Evolutionary conservation across 2,888 invertebrate species (phyloP).

Genomic region (Drosophila niveifrons): DNA sequence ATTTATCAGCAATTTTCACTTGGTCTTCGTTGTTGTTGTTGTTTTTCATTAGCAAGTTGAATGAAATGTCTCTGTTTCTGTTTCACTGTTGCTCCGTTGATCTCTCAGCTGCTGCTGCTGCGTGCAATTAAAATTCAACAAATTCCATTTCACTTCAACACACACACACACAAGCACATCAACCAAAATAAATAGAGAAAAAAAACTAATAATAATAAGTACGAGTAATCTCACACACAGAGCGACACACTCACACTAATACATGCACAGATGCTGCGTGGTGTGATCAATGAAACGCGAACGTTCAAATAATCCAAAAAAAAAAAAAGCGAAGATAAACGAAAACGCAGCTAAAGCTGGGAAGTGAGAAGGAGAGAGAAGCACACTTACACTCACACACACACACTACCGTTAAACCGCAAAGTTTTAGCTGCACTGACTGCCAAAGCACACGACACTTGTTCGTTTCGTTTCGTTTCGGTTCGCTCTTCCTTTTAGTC

Average conservation of each 20-base stretch:
- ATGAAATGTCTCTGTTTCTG: conserved; percentile 54
- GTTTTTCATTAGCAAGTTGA: conserved; percentile 55
- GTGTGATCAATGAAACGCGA: conserved; percentile 46
- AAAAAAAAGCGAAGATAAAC: not conserved
- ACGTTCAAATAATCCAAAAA: conserved; percentile 1
- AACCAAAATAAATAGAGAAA: conserved; percentile 21
- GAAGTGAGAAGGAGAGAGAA: conserved; percentile 1
- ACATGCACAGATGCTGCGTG: conserved; percentile 6
- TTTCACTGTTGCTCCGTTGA: conserved; percentile 26
- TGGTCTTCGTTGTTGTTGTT: conserved; percentile 27
- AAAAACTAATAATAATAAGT: conserved; percentile 12
- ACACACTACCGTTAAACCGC: conserved; percentile 20
- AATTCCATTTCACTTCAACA: conserved; percentile 75
- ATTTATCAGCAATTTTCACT: conserved; percentile 68
- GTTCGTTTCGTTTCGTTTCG: conserved; percentile 20
- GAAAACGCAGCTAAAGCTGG: not conserved
- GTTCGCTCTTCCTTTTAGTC: conserved; percentile 31
- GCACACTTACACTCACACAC: not conserved
- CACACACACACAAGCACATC: conserved; percentile 17
- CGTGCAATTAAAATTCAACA: conserved; percentile 75
- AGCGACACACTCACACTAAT: not conserved
- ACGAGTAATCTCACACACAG: conserved; percentile 20
- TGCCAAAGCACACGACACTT: conserved; percentile 37
- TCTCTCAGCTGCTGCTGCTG: conserved; percentile 51
- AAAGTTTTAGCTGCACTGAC: conserved; percentile 18